A percentile compares a stretch with the other conserved stretches of the same genome.
phyloP scores from a whole-genome alignment of 2,797 vertebrate genomes.

The Fistularia commersonii region DNA sequence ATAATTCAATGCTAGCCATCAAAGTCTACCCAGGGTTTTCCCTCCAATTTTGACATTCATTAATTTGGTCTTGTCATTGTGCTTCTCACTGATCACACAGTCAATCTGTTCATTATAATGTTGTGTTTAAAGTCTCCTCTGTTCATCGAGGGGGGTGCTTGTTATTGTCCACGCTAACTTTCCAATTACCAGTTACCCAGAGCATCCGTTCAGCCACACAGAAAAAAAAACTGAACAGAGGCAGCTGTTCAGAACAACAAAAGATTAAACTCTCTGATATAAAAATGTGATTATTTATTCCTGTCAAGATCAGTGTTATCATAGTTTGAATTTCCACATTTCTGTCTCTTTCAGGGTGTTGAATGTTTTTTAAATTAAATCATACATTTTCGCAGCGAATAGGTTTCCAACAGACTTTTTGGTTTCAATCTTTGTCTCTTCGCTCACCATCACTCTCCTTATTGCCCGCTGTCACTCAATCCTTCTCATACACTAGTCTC shows the following conservation, averaged over 20 bases:
- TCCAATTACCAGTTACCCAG: not conserved
- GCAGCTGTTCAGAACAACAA: not conserved
- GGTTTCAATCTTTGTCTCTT: slow-evolving; percentile 13
- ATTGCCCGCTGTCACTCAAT: slow-evolving; percentile 46
- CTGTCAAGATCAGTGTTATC: slow-evolving; percentile 19
- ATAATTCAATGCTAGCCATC: no score
- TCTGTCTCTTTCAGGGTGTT: slow-evolving; percentile 7
- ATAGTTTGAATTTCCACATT: no score
- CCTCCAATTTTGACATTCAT: no score
- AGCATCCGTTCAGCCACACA: not conserved
- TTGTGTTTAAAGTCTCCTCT: not conserved
- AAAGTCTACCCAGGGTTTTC: no score
- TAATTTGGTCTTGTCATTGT: not conserved
- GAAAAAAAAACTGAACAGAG: slow-evolving; percentile 4
- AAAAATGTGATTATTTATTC: slow-evolving; percentile 13
- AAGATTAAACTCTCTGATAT: slow-evolving; percentile 15
- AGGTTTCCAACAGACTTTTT: slow-evolving; percentile 26
- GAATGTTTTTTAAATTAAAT: not conserved
- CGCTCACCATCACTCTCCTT: slow-evolving; percentile 29
- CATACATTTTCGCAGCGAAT: not conserved
- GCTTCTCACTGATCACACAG: slow-evolving; percentile 16
- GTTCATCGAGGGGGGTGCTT: not conserved
- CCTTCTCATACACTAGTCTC: slow-evolving; percentile 43
- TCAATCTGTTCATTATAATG: not conserved
- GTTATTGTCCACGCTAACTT: slow-evolving; percentile 17